These are phyloP conservation scores for Paralichthys olivaceus DNA, from an alignment of 2,113 vertebrate species.

Conservation along the genomic window DNA sequence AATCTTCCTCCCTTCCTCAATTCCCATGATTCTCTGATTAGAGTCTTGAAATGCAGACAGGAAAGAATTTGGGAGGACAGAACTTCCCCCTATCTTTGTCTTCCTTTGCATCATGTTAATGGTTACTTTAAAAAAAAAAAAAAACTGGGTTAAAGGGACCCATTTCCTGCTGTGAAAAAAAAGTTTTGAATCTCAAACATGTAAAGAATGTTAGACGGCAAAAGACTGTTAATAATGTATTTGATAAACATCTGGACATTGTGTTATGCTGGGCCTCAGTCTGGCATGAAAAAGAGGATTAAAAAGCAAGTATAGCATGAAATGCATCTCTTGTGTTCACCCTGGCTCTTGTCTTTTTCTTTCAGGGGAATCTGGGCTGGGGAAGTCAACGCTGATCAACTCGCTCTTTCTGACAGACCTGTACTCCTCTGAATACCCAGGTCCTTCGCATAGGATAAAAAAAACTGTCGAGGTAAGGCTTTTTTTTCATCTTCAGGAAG, in stretches of 20 bases:
- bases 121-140: slow-evolving; percentile 1
- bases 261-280: slow-evolving; percentile 28
- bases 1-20: slow-evolving; percentile 24
- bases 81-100: slow-evolving; percentile 35
- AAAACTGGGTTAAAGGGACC: slow-evolving; percentile 14
- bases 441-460: slow-evolving; percentile 96
- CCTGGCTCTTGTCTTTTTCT: slow-evolving; percentile 50
- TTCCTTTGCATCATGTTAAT: slow-evolving; percentile 36
- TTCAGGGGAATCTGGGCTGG: slow-evolving; percentile 95
- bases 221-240: background rate
- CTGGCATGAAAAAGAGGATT: slow-evolving; percentile 26
- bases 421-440: slow-evolving; percentile 94
- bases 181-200: slow-evolving; percentile 30
- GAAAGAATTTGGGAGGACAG: slow-evolving; percentile 56
- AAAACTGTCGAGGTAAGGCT: slow-evolving; percentile 93
- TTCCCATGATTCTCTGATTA: slow-evolving; percentile 54
- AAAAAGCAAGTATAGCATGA: slow-evolving; percentile 31
- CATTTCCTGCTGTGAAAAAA: slow-evolving; percentile 45
- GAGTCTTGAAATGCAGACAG: slow-evolving; percentile 64
- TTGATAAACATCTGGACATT: slow-evolving; percentile 58
- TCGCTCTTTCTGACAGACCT: slow-evolving; percentile 97
- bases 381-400: slow-evolving; percentile 98
- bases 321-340: slow-evolving; percentile 38
- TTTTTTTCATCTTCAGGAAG: background rate
- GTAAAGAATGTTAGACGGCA: slow-evolving; percentile 45